Percentiles rank a stretch among this genome's conserved stretches.
phyloP scores from a whole-genome alignment of 2,113 vertebrate genomes.

The Dicentrarchus labrax region DNA sequence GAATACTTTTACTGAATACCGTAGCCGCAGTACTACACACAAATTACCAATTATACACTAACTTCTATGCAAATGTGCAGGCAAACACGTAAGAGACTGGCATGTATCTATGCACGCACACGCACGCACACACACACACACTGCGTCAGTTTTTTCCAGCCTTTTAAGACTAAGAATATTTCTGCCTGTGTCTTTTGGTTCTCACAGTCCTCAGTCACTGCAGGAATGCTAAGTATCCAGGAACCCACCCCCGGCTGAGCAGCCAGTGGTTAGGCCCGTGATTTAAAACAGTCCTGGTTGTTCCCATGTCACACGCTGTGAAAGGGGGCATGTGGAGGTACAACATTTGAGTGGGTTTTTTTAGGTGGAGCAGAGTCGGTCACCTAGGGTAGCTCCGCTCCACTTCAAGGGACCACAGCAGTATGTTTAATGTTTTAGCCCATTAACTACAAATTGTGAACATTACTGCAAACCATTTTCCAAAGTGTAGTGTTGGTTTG shows the following conservation, averaged over 20 bases:
- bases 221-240: constrained; percentile 81
- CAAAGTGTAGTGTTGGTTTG: not conserved
- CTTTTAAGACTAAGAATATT: constrained; percentile 67
- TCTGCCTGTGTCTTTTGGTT: constrained; percentile 71
- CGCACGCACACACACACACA: not conserved
- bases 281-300: constrained; percentile 75
- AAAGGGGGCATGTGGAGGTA: constrained; percentile 63
- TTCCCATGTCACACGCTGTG: constrained; percentile 76
- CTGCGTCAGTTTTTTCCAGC: constrained; percentile 1
- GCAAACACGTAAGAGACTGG: constrained; percentile 1
- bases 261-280: constrained; percentile 69
- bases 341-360: constrained; percentile 17
- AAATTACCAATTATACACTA: not conserved
- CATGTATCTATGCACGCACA: not conserved
- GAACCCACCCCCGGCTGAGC: constrained; percentile 47
- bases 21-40: not conserved
- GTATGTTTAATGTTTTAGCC: constrained; percentile 21
- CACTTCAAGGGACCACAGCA: constrained; percentile 8
- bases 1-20: not conserved
- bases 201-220: constrained; percentile 76
- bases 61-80: not conserved
- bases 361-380: constrained; percentile 24
- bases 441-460: constrained; percentile 33
- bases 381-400: constrained; percentile 12
- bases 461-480: constrained; percentile 17